These are phyloP conservation scores for Brachynemurus nebulosus DNA, from an alignment of 2,888 invertebrate species.

Conservation along the genomic window DNA sequence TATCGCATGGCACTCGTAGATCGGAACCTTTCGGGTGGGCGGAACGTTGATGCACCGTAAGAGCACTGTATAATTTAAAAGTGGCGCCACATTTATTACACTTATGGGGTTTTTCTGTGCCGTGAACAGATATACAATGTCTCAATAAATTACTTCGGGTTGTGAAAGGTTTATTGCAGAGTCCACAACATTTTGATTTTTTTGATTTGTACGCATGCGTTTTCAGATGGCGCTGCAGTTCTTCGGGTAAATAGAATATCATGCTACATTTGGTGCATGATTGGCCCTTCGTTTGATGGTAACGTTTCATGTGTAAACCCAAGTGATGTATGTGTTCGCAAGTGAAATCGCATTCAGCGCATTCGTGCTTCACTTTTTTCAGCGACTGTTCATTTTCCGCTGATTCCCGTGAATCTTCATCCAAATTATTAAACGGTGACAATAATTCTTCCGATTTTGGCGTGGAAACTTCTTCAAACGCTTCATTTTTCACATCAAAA, in stretches of 20 bases:
- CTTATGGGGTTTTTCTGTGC: not conserved
- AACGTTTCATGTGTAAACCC: not conserved
- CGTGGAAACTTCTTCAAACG: not conserved
- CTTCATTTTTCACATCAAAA: not conserved
- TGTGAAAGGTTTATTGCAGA: slow-evolving; percentile 3
- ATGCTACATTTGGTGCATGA: not conserved
- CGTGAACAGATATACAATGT: slow-evolving; percentile 1
- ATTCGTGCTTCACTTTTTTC: not conserved
- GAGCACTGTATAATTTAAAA: slow-evolving; percentile 3
- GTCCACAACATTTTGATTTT: slow-evolving; percentile 1
- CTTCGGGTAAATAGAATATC: not conserved
- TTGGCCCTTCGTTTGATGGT: not conserved
- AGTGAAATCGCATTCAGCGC: not conserved
- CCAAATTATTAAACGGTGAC: no score
- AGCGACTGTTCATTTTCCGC: not conserved
- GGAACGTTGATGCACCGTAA: not conserved
- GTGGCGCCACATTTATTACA: not conserved
- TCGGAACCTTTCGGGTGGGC: not conserved
- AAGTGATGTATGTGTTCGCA: not conserved
- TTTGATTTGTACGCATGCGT: not conserved
- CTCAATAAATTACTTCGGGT: not conserved
- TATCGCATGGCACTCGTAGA: slow-evolving; percentile 1
- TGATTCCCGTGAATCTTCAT: not conserved
- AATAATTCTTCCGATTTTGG: not conserved
- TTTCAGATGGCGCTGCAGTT: not conserved